Evolutionary conservation across 2,888 invertebrate genomes (phyloP).

Genomic region (Dicyrtomina minuta): DNA sequence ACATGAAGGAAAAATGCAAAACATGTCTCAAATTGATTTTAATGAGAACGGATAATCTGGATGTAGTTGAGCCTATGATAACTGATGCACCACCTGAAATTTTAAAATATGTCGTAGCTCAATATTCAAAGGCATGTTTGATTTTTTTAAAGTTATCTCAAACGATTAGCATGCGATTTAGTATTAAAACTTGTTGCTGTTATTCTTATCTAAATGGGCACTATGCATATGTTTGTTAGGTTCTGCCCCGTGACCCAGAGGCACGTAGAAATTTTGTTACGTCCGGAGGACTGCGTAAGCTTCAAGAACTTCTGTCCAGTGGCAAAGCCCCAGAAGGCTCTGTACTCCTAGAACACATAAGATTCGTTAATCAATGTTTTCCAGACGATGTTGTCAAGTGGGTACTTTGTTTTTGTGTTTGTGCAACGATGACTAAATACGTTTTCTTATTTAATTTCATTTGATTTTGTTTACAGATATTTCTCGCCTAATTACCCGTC

Average conservation of each 20-base stretch:
- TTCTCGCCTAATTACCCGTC: conserved; percentile 83
- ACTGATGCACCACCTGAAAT: conserved; percentile 74
- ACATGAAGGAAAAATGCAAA: conserved; percentile 70
- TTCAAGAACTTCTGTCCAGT: conserved; percentile 67
- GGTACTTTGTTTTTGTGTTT: too few species aligned
- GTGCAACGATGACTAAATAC: too few species aligned
- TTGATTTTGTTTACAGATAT: conserved; percentile 65
- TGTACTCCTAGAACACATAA: conserved; percentile 72
- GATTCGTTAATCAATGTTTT: conserved; percentile 77
- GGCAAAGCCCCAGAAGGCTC: conserved; percentile 71
- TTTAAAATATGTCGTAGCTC: conserved; percentile 76
- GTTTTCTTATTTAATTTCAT: too few species aligned
- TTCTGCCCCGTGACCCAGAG: conserved; percentile 74
- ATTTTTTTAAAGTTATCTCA: too few species aligned
- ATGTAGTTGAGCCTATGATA: conserved; percentile 71
- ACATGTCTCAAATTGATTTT: conserved; percentile 64
- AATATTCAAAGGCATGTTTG: conserved; percentile 79
- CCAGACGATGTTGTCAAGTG: conserved; percentile 82
- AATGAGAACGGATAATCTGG: conserved; percentile 52
- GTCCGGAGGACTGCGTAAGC: conserved; percentile 74
- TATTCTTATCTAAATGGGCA: too few species aligned
- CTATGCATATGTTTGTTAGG: conserved; percentile 58
- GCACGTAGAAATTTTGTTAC: conserved; percentile 77
- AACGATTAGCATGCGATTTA: too few species aligned
- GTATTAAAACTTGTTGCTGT: too few species aligned